These are phyloP conservation scores for Noctua janthe DNA, from an alignment of 2,888 invertebrate genomes.

Conservation along the genomic window DNA sequence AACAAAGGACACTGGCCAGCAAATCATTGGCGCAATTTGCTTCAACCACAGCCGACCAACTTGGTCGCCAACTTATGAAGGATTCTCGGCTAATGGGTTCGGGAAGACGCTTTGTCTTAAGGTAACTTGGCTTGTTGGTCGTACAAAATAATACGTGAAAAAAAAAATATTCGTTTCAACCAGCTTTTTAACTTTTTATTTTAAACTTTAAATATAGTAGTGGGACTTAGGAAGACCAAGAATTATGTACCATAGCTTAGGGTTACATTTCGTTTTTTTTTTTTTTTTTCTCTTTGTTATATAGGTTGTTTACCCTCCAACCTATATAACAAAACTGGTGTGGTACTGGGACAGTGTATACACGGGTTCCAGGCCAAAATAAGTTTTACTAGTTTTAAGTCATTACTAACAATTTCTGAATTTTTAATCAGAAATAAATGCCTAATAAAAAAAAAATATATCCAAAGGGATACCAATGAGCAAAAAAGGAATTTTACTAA, in stretches of 20 bases:
- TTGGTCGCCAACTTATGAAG: conserved; percentile 44
- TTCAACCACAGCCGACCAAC: conserved; percentile 67
- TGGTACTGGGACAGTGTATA: too few species aligned
- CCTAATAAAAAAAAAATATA: too few species aligned
- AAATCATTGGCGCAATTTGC: conserved; percentile 70
- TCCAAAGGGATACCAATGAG: too few species aligned
- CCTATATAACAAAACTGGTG: too few species aligned
- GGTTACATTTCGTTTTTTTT: too few species aligned
- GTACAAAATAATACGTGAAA: not conserved
- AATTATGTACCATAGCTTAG: not conserved
- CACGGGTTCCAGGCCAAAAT: too few species aligned
- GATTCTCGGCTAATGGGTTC: conserved; percentile 18
- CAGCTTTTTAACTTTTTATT: not conserved
- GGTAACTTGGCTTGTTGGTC: not conserved
- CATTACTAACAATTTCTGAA: too few species aligned
- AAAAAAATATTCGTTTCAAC: not conserved
- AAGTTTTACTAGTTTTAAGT: too few species aligned
- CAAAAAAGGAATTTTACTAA: not conserved
- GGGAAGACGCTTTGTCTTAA: not conserved
- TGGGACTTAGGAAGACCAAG: not conserved
- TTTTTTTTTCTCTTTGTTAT: too few species aligned
- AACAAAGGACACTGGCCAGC: conserved; percentile 52
- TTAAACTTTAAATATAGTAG: too few species aligned
- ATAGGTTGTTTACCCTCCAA: too few species aligned
- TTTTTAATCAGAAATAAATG: too few species aligned